A percentile compares a stretch with the other conserved stretches of the same genome.
Conservation (phyloP, 2,888 invertebrate species). For the Ariolimax columbianus region DNA sequence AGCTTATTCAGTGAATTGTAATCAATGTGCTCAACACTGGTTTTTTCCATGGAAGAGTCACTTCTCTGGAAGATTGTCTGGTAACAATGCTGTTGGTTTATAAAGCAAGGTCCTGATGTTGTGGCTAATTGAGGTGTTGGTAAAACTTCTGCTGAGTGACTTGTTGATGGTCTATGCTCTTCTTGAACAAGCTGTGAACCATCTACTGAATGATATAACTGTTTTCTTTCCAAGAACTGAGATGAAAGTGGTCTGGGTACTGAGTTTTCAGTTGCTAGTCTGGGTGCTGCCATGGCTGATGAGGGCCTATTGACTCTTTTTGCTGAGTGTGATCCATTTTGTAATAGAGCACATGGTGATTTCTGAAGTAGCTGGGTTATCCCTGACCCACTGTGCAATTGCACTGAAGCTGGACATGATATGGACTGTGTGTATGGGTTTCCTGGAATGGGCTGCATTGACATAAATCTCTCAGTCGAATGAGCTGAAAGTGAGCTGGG, state of each 20-base stretch:
- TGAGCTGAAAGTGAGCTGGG: slow-evolving; percentile 8
- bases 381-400: not conserved
- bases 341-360: not conserved
- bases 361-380: not conserved
- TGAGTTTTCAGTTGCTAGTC: not conserved
- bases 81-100: not conserved
- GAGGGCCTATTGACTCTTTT: not conserved
- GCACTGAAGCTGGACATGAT: not conserved
- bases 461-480: not conserved
- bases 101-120: not conserved
- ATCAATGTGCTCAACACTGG: not conserved
- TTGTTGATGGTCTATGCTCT: not conserved
- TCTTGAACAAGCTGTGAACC: not conserved
- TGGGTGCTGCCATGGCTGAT: not conserved
- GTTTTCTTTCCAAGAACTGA: slow-evolving; percentile 2
- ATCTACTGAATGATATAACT: not conserved
- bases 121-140: not conserved
- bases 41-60: not conserved
- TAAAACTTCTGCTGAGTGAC: not conserved
- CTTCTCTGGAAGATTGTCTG: not conserved
- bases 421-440: not conserved
- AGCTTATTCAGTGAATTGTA: not conserved
- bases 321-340: not conserved
- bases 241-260: not conserved
- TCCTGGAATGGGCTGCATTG: not conserved